These are phyloP conservation scores for Leptodactylus fuscus DNA, from an alignment of 2,113 vertebrate species.

Conservation along the genomic window DNA sequence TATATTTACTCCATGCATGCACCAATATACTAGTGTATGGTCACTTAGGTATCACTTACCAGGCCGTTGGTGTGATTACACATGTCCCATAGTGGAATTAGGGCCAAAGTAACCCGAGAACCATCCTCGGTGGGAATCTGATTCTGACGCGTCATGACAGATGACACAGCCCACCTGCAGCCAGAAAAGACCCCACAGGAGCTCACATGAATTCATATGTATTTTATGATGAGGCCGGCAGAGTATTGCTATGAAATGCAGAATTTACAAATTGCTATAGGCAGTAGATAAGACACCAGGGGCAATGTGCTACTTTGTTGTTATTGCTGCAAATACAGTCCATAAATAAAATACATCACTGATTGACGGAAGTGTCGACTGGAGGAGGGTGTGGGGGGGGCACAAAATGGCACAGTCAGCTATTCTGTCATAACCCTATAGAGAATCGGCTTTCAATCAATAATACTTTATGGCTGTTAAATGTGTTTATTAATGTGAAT, in stretches of 20 bases:
- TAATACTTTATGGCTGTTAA: background rate
- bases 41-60: conserved; percentile 73
- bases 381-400: background rate
- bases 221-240: background rate
- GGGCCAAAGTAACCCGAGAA: conserved; percentile 90
- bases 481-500: no score
- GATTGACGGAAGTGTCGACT: background rate
- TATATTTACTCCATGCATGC: background rate
- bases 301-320: background rate
- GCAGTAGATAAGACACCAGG: conserved; percentile 22
- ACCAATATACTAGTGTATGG: no score
- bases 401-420: background rate
- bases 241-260: background rate
- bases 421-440: background rate
- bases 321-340: background rate
- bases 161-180: conserved; percentile 94
- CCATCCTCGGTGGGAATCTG: conserved; percentile 98
- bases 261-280: conserved; percentile 3
- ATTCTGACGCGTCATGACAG: conserved; percentile 98
- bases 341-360: conserved; percentile 16
- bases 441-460: background rate
- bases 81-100: conserved; percentile 99
- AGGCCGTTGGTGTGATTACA: conserved; percentile 98
- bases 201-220: background rate
- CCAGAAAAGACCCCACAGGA: conserved; percentile 6